Evolutionary conservation across 2,888 invertebrate species (phyloP).

Genomic region (Bibio marci): DNA sequence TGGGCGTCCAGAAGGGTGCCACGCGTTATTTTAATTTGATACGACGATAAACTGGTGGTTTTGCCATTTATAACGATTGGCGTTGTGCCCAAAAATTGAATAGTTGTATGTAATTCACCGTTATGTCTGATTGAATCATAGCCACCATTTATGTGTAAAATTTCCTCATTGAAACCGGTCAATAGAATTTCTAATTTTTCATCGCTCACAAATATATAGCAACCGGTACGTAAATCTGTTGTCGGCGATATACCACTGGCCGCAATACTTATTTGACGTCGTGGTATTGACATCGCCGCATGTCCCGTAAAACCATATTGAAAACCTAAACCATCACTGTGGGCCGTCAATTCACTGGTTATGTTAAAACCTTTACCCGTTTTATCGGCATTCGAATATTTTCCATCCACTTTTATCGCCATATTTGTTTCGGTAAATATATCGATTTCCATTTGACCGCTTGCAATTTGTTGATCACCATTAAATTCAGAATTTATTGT

Average conservation of each 20-base stretch:
- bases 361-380: constrained; percentile 26
- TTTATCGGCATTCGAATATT: constrained; percentile 13
- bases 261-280: constrained; percentile 19
- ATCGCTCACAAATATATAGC: constrained; percentile 19
- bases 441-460: constrained; percentile 34
- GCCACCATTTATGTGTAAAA: constrained; percentile 15
- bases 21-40: constrained; percentile 16
- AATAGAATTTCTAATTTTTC: constrained; percentile 19
- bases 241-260: constrained; percentile 20
- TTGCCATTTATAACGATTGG: constrained; percentile 14
- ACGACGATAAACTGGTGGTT: constrained; percentile 6
- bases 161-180: constrained; percentile 16
- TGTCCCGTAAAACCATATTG: constrained; percentile 18
- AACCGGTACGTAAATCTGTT: constrained; percentile 20
- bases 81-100: constrained; percentile 16
- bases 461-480: constrained; percentile 21
- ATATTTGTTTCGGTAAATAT: constrained; percentile 40
- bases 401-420: constrained; percentile 31
- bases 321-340: constrained; percentile 30
- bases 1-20: constrained; percentile 17
- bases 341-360: constrained; percentile 24
- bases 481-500: constrained; percentile 30
- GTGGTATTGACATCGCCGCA: constrained; percentile 17
- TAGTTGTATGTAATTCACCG: constrained; percentile 14
- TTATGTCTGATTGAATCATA: constrained; percentile 16